Percentiles rank a stretch among this genome's conserved stretches.
These are phyloP conservation scores for Spilosoma lubricipeda DNA, from an alignment of 2,888 invertebrate genomes.

Conservation along the genomic window DNA sequence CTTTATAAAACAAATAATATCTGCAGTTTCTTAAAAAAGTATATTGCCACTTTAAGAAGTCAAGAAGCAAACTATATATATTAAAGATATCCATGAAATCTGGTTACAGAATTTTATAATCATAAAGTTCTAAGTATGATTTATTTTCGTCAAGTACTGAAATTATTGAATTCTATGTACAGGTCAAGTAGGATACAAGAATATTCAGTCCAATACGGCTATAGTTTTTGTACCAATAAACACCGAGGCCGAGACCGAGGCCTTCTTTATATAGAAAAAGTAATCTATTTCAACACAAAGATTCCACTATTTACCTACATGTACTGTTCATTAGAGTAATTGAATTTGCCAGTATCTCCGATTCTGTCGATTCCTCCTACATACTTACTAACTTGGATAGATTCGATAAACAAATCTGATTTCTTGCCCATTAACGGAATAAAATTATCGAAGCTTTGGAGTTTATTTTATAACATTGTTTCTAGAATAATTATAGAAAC, in stretches of 20 bases:
- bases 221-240: neutral
- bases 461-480: neutral
- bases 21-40: too few species aligned
- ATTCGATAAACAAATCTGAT: conserved; percentile 10
- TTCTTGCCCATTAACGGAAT: neutral
- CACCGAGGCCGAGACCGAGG: neutral
- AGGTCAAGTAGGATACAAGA: neutral
- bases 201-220: neutral
- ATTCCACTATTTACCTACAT: conserved; percentile 12
- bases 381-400: conserved; percentile 10
- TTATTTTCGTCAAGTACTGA: neutral
- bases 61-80: too few species aligned
- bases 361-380: conserved; percentile 10
- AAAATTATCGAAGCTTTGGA: neutral
- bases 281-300: conserved; percentile 4
- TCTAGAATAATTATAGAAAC: neutral
- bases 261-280: neutral
- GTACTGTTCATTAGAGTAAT: conserved; percentile 16
- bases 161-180: neutral
- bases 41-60: too few species aligned
- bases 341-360: conserved; percentile 5
- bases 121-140: too few species aligned
- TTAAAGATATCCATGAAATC: too few species aligned
- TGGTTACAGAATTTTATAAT: too few species aligned
- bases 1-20: neutral